These are phyloP conservation scores for Melanaphis sacchari DNA, from an alignment of 1,140 invertebrate genomes.

Conservation along the genomic window DNA sequence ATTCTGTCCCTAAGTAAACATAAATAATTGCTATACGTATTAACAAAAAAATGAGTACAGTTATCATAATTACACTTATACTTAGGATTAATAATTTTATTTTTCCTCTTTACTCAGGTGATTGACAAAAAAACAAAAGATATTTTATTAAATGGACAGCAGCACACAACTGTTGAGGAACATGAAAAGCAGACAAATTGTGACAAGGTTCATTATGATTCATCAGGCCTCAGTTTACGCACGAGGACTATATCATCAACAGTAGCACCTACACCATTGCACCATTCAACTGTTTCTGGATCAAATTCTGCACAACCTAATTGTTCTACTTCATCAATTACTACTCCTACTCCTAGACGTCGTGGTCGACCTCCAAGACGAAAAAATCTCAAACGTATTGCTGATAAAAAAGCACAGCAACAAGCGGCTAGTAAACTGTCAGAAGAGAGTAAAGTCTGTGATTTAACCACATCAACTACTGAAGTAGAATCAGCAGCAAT, in stretches of 20 bases:
- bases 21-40: not conserved
- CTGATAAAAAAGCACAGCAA: not conserved
- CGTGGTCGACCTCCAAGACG: not conserved
- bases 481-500: not conserved
- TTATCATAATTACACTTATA: not conserved
- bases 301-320: not conserved
- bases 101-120: not conserved
- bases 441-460: not conserved
- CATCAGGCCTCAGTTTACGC: slow-evolving; percentile 25
- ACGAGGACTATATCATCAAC: slow-evolving; percentile 28
- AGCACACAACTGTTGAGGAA: not conserved
- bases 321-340: not conserved
- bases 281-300: not conserved
- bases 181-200: not conserved
- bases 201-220: not conserved
- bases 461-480: not conserved
- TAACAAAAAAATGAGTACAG: not conserved
- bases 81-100: not conserved
- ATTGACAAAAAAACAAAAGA: slow-evolving; percentile 2
- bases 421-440: not conserved
- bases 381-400: slow-evolving; percentile 1
- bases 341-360: not conserved
- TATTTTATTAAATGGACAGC: not conserved
- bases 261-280: not conserved
- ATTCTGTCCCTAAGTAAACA: not conserved